phyloP scores from a whole-genome alignment of 2,113 vertebrate genomes.

The Ovis canadensis region DNA sequence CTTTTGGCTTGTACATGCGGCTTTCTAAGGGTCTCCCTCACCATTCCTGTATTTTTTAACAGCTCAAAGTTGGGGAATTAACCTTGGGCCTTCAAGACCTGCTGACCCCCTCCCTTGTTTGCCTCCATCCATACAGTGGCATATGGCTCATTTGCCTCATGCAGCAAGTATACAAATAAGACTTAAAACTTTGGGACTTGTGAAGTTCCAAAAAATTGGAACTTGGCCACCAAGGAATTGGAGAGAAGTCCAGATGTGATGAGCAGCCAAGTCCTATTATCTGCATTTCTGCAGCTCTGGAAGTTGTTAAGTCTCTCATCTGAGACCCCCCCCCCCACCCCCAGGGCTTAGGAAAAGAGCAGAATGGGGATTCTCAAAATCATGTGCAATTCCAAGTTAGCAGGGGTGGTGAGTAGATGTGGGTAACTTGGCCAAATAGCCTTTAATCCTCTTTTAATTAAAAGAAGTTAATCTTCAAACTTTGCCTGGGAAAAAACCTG shows the following conservation, averaged over 20 bases:
- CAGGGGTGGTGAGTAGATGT: background rate
- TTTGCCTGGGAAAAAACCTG: background rate
- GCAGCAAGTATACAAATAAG: background rate
- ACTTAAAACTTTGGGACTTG: background rate
- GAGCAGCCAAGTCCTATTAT: background rate
- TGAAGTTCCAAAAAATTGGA: background rate
- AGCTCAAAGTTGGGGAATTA: background rate
- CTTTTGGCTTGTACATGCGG: background rate
- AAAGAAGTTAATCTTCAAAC: background rate
- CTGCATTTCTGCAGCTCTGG: background rate
- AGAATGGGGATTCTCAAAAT: background rate
- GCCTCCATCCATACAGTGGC: background rate
- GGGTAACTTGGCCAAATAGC: background rate
- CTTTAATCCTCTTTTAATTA: constrained; percentile 37
- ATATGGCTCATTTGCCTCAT: background rate
- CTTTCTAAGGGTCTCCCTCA: background rate
- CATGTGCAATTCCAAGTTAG: background rate
- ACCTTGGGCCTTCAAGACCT: background rate
- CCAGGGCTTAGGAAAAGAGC: background rate
- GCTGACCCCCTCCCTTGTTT: background rate
- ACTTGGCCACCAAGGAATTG: background rate
- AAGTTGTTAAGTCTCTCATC: background rate
- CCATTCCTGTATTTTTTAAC: background rate
- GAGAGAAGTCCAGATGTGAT: background rate
- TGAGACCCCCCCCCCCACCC: background rate